Conservation (phyloP, 2,888 invertebrate genomes). For the Archips xylosteana region DNA sequence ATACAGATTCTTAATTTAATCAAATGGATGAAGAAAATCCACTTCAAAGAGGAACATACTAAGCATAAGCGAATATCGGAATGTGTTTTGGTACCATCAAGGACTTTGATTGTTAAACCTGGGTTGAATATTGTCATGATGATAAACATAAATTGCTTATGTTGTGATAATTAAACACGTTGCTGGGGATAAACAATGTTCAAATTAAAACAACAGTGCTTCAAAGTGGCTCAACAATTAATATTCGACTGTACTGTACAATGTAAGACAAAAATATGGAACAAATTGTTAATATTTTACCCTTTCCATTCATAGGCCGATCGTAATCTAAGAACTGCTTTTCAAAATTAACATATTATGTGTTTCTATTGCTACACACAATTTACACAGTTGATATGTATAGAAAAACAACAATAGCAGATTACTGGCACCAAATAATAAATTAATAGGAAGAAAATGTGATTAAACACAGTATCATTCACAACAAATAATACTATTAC, state of each 20-base stretch:
- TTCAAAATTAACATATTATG: constrained; percentile 22
- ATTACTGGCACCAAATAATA: constrained; percentile 60
- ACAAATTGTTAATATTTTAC: constrained; percentile 8
- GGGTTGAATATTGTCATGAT: background rate
- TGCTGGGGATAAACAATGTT: background rate
- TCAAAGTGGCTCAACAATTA: constrained; percentile 1
- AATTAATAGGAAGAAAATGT: constrained; percentile 53
- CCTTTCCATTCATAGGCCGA: constrained; percentile 34
- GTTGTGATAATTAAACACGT: background rate
- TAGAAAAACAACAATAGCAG: constrained; percentile 23
- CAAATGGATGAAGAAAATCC: constrained; percentile 37
- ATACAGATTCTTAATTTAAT: constrained; percentile 13
- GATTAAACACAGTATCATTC: constrained; percentile 60
- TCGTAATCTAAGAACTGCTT: constrained; percentile 27
- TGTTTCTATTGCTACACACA: constrained; percentile 31
- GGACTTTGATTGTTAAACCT: background rate
- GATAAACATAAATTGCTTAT: background rate
- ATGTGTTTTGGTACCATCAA: constrained; percentile 19
- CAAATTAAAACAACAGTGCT: background rate
- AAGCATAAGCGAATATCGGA: constrained; percentile 35
- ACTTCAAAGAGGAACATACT: constrained; percentile 15
- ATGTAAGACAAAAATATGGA: constrained; percentile 7
- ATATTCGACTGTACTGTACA: background rate
- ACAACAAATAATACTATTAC: constrained; percentile 69
- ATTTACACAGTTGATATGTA: constrained; percentile 38